Evolutionary conservation across 2,113 vertebrate species (phyloP).

Genomic region (Lophochroa leadbeateri): DNA sequence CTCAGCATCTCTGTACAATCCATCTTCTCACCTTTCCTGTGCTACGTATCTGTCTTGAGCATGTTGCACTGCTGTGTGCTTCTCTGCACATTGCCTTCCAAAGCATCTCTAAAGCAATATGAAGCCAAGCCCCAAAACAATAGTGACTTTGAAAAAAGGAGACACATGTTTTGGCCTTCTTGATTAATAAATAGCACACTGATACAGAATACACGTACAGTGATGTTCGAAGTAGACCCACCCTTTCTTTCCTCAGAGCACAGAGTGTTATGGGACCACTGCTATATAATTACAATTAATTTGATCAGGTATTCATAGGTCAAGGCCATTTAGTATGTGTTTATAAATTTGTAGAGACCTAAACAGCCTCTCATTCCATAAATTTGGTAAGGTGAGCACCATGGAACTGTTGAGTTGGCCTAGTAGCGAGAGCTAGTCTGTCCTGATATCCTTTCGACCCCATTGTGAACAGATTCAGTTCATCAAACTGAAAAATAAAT

Average conservation of each 20-base stretch:
- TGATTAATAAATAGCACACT: neutral
- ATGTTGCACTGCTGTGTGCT: neutral
- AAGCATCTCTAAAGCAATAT: neutral
- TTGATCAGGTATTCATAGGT: neutral
- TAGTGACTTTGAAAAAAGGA: neutral
- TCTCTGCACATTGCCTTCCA: neutral
- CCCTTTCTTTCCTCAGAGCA: neutral
- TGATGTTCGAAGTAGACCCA: too few species aligned
- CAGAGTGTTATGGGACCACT: fast-evolving
- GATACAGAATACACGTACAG: neutral
- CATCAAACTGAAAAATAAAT: neutral
- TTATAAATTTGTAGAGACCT: neutral
- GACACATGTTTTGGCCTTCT: neutral
- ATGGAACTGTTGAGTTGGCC: neutral
- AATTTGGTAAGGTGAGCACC: neutral
- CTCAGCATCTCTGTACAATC: neutral
- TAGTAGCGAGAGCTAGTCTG: neutral
- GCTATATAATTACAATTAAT: neutral
- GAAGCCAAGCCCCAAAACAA: neutral
- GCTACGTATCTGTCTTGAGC: neutral
- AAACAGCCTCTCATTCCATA: neutral
- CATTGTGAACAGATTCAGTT: neutral
- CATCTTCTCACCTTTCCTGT: neutral
- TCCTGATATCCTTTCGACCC: neutral
- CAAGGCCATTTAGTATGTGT: neutral